Evolutionary conservation across 2,888 invertebrate genomes (phyloP), one percentile per base, ranked within the genome.

Genomic region (Anthoptus insignis): DNA sequence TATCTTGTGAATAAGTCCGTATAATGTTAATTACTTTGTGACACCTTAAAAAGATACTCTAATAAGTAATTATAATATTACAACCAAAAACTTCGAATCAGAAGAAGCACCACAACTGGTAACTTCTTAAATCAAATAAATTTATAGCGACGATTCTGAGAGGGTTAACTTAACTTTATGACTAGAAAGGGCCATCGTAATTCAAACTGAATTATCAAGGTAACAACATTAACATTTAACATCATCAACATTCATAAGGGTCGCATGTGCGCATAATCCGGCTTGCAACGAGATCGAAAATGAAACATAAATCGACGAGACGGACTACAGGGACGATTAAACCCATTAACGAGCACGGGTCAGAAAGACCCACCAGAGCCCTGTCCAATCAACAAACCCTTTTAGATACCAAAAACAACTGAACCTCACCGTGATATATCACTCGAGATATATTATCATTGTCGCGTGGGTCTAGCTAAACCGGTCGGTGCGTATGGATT

Each of bases 231-330:
- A 82, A 83, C 83, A 84, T 88, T 88, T 87, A 83, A 82, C 70
- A 71, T 80, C 82, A 87, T 84, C 84, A 82, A 80, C 84, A 86
- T 81, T 76, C 74, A 73, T 73, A 78, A 80, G 83, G 87, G 84
- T 80, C 77, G 80, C 79, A 79, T 78, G 79, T 76, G 78, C 82
- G 80, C 81, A 86, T 91, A 90, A 91, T 91, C 91, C 91, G 66
- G 79, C 82, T 81, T 81, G 87, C 87, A 92, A 91, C 87, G 85
- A 89, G 90, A 93, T 92, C 91, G 90, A 91, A 91, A 92, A 93
- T 92, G 91, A 91, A 91, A 91, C 93, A 92, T 93, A 93, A 93
- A 92, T 92, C 88, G 88, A 80, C 77, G 79, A 84, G 85, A 88
- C 83, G 87, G 88, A 91, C 90, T 86, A 83, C 85, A 81, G 83